These are phyloP conservation scores for Dicrurus megarhynchus DNA, from an alignment of 2,113 vertebrate species.

Conservation along the genomic window DNA sequence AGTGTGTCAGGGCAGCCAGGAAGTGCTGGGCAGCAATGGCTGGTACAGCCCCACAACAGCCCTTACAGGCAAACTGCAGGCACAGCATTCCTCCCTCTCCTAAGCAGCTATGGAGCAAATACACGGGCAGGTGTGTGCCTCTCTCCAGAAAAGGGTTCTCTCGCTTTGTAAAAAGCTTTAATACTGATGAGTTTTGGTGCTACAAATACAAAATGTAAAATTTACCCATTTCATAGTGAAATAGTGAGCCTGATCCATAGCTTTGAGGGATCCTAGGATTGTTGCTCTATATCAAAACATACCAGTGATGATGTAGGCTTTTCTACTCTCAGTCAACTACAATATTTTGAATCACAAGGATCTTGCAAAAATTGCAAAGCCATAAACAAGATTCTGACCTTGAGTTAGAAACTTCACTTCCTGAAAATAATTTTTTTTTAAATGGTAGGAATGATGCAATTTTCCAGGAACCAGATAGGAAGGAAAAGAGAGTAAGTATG, in stretches of 20 bases:
- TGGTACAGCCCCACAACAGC: neutral
- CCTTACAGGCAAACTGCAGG: neutral
- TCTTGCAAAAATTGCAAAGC: neutral
- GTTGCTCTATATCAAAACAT: neutral
- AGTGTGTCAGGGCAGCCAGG: neutral
- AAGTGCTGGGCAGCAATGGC: neutral
- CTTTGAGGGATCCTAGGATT: neutral
- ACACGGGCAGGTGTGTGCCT: accelerated
- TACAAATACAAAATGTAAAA: neutral
- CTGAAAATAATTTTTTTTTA: neutral
- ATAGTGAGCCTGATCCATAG: neutral
- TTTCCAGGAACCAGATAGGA: constrained; percentile 8
- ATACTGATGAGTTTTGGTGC: neutral
- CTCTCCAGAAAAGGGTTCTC: neutral
- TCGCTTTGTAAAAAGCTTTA: neutral
- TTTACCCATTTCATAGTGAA: neutral
- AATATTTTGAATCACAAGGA: neutral
- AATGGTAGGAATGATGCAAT: neutral
- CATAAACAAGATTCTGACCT: neutral
- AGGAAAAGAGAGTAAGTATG: neutral
- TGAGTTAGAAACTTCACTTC: neutral
- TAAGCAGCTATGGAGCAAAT: neutral
- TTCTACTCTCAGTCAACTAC: neutral
- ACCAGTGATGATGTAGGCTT: neutral
- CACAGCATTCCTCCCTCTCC: neutral